phyloP scores from a whole-genome alignment of 2,888 invertebrate genomes.

The Microplitis deprimator region DNA sequence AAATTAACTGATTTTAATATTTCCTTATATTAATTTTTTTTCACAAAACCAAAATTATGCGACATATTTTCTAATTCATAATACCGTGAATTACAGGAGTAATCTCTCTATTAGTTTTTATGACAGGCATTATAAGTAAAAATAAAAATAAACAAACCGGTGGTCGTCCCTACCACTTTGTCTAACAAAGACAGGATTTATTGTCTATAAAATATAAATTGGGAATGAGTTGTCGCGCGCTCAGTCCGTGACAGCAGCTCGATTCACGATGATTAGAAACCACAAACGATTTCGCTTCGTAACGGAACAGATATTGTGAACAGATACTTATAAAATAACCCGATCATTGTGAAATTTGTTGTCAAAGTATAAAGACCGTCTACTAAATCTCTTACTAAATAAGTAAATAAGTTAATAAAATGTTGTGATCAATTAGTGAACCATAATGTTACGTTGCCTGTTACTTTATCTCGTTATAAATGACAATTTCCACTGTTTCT shows the following conservation, averaged over 20 bases:
- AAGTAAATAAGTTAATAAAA: constrained; percentile 30
- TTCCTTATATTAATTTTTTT: too few relatives aligned
- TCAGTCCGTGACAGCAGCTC: constrained; percentile 60
- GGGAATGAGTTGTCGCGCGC: constrained; percentile 32
- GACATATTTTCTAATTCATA: too few relatives aligned
- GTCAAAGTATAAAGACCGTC: background rate
- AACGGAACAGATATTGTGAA: constrained; percentile 36
- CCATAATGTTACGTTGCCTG: constrained; percentile 39
- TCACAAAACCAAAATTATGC: too few relatives aligned
- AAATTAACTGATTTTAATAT: too few relatives aligned
- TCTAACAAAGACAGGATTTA: background rate
- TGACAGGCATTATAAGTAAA: too few relatives aligned
- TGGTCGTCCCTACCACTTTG: too few relatives aligned
- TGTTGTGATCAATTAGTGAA: constrained; percentile 37
- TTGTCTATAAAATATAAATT: constrained; percentile 26
- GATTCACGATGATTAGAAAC: constrained; percentile 54
- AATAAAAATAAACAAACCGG: too few relatives aligned
- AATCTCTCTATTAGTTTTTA: too few relatives aligned
- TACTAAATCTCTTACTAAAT: background rate
- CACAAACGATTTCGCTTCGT: constrained; percentile 41
- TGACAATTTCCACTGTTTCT: constrained; percentile 22
- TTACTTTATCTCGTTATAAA: constrained; percentile 39
- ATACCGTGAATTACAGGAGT: too few relatives aligned
- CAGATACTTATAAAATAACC: constrained; percentile 7
- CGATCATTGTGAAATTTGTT: constrained; percentile 37